A percentile compares a stretch with the other conserved stretches of the same genome.
Conservation (phyloP, 2,113 vertebrate species). For the Taurulus bubalis region DNA sequence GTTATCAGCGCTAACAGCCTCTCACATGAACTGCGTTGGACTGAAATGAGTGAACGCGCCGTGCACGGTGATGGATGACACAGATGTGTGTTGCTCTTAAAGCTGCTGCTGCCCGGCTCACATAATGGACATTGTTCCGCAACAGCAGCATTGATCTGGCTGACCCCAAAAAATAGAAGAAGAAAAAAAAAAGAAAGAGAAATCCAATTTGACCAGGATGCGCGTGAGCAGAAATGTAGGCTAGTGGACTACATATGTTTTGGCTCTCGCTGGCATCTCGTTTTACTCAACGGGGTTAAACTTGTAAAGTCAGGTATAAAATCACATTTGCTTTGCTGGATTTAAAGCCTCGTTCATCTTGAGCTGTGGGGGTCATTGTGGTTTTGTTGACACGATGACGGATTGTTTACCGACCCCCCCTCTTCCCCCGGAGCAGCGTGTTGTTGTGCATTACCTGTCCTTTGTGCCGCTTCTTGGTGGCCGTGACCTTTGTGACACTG, state of each 20-base stretch:
- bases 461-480: slow-evolving; percentile 59
- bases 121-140: slow-evolving; percentile 65
- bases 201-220: slow-evolving; percentile 66
- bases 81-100: neutral
- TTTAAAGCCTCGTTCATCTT: neutral
- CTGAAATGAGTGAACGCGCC: neutral
- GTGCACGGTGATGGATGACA: neutral
- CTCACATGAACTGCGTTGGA: neutral
- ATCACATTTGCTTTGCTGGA: neutral
- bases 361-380: neutral
- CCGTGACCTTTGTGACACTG: slow-evolving; percentile 67
- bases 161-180: slow-evolving; percentile 70
- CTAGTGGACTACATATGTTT: slow-evolving; percentile 49
- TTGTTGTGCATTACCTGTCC: slow-evolving; percentile 60
- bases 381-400: slow-evolving; percentile 22
- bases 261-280: neutral
- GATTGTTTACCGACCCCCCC: slow-evolving; percentile 39
- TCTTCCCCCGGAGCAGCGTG: slow-evolving; percentile 20
- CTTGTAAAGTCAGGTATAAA: slow-evolving; percentile 17
- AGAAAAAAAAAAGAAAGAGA: slow-evolving; percentile 61
- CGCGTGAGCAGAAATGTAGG: slow-evolving; percentile 55
- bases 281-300: slow-evolving; percentile 17
- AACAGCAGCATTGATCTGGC: slow-evolving; percentile 66
- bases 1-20: neutral
- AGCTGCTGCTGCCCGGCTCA: slow-evolving; percentile 4